Base-by-base conservation (phyloP, 2,797 vertebrate genomes). In the Enteromius trimaculatus region DNA sequence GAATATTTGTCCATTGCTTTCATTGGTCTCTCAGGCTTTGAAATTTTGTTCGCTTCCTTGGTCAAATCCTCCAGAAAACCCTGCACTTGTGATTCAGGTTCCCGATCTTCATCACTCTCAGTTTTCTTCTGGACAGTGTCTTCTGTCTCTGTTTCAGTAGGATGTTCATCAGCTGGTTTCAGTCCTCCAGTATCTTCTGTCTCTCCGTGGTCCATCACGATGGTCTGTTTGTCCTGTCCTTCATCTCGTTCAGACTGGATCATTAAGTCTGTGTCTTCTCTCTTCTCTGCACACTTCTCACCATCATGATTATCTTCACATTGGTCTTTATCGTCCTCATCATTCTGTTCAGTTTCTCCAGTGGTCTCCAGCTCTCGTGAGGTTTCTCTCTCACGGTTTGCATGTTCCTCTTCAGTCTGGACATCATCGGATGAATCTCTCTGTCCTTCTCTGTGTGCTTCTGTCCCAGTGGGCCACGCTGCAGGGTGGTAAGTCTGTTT, bases 401-500 rank as follows among this genome's bases (percentile, higher is more conserved):
- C 31, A 31, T 44, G 0, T 1, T 0, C 17, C 51, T 49, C 21
- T 68, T 58, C 23, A 17, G 23, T 4, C 29, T 0, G 29, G 65
- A 14, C 23, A 16, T 19, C 64, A 21, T 44, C 0, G 0, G 51
- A 70, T 21, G 21, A 23, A 66, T 37, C 53, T 11, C 64, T 44
- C 65, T 83, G 0, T 31, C 44, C 49, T n/a, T 47, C 17, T 21
- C 34, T 29, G 14, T 79, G 42, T 6, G 78, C 16, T 34, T 55
- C 17, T 26, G 74, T 62, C 84, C 47, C 89, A 82, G 58, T 76
- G n/a, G 1, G 31, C 83, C 51, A 11, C 31, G 19, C 13, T 44
- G 17, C n/a, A 29, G 4, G 9, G 55, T 47, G 14, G 6, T 29
- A 21, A 31, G 66, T 65, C 62, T 79, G 77, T 26, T 70, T 74